These are phyloP conservation scores for Lypha dubia DNA, from an alignment of 2,888 invertebrate genomes.

Conservation along the genomic window DNA sequence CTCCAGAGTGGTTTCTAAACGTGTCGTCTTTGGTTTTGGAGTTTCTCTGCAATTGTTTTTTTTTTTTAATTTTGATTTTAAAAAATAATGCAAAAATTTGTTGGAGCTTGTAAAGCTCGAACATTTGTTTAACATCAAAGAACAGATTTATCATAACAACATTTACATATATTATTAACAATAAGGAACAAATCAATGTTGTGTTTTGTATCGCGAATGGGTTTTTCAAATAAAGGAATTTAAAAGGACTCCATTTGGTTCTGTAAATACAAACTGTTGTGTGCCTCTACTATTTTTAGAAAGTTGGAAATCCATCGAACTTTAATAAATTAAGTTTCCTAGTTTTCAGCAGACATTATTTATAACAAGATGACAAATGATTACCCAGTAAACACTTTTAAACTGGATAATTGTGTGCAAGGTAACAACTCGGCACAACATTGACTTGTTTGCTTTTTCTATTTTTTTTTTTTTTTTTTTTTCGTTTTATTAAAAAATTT, in stretches of 20 bases:
- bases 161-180: slow-evolving; percentile 32
- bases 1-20: slow-evolving; percentile 80
- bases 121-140: slow-evolving; percentile 22
- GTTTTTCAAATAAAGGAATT: too few species aligned
- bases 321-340: too few species aligned
- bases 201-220: too few species aligned
- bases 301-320: too few species aligned
- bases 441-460: background rate
- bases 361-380: too few species aligned
- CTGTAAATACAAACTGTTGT: too few species aligned
- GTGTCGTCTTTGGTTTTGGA: slow-evolving; percentile 77
- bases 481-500: background rate
- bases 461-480: background rate
- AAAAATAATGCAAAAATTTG: background rate
- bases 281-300: too few species aligned
- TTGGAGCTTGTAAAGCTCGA: too few species aligned
- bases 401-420: too few species aligned
- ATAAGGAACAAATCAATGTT: slow-evolving; percentile 31
- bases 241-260: too few species aligned
- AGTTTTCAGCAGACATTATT: too few species aligned
- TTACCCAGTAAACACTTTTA: too few species aligned
- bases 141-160: slow-evolving; percentile 49
- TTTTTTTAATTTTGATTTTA: background rate
- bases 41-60: slow-evolving; percentile 79
- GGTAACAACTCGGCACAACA: background rate